Percentiles rank a stretch among this genome's conserved stretches.
Conservation (phyloP, 1,140 invertebrate species). For the Aricia agestis region DNA sequence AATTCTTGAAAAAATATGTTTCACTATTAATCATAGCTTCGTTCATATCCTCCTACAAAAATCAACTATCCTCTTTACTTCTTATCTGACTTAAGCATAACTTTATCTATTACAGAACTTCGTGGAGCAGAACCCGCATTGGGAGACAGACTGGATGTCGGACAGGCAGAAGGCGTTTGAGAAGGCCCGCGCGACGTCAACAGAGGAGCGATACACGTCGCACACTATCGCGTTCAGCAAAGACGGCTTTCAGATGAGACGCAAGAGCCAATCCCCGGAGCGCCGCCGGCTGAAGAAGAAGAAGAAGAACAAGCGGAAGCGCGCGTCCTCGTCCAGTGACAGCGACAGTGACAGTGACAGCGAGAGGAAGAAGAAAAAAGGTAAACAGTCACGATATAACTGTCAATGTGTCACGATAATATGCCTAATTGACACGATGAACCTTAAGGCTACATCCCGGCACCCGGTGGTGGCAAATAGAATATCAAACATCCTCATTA, state of each 20-base stretch:
- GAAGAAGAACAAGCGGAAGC: slow-evolving; percentile 76
- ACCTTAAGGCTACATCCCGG: no score
- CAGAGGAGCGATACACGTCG: slow-evolving; percentile 51
- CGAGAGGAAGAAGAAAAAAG: slow-evolving; percentile 66
- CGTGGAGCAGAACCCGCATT: slow-evolving; percentile 87
- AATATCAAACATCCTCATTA: no score
- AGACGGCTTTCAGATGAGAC: slow-evolving; percentile 67
- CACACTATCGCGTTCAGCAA: slow-evolving; percentile 69
- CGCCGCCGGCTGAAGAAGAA: slow-evolving; percentile 64
- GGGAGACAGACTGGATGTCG: slow-evolving; percentile 89
- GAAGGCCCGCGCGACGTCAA: slow-evolving; percentile 42
- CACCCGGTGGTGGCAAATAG: no score
- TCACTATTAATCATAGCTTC: no score
- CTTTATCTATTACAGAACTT: slow-evolving; percentile 80
- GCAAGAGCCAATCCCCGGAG: slow-evolving; percentile 44
- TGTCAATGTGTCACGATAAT: no score
- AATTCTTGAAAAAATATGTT: no score
- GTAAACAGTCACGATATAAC: no score
- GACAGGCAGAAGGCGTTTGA: slow-evolving; percentile 86
- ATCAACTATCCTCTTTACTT: no score
- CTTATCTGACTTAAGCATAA: background rate
- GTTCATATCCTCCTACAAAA: no score
- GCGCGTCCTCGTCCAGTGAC: slow-evolving; percentile 64
- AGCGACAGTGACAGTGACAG: slow-evolving; percentile 72
- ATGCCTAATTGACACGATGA: no score